phyloP scores from a whole-genome alignment of 1,140 invertebrate genomes.

The Trichoplusia ni region DNA sequence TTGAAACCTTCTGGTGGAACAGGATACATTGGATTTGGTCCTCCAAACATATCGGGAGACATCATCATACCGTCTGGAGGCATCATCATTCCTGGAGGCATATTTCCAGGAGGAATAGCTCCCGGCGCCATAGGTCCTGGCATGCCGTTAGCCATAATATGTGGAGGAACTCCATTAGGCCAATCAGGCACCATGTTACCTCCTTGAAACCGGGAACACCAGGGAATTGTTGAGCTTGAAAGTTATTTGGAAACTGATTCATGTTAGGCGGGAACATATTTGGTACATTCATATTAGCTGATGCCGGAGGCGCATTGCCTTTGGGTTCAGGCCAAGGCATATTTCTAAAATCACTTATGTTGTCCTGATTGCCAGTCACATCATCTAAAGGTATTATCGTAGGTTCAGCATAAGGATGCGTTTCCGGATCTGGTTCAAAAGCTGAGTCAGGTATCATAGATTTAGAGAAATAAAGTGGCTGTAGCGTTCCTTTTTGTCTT shows the following conservation, averaged over 20 bases:
- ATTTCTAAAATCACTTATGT: conserved; percentile 87
- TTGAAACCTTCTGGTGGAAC: conserved; percentile 68
- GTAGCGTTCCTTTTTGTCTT: conserved; percentile 90
- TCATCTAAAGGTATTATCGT: conserved; percentile 94
- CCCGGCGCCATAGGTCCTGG: conserved; percentile 59
- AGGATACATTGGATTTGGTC: conserved; percentile 70
- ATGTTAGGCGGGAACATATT: conserved; percentile 79
- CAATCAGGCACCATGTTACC: conserved; percentile 70
- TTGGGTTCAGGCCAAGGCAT: conserved; percentile 92
- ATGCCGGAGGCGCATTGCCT: conserved; percentile 76
- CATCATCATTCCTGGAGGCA: conserved; percentile 69
- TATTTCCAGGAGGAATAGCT: conserved; percentile 49
- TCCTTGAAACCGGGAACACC: conserved; percentile 65
- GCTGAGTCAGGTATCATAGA: conserved; percentile 93
- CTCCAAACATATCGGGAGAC: conserved; percentile 82
- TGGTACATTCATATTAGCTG: conserved; percentile 60
- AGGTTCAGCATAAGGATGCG: conserved; percentile 88
- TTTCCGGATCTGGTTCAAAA: conserved; percentile 92
- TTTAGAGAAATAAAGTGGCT: conserved; percentile 92
- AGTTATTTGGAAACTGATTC: conserved; percentile 74
- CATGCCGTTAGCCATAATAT: conserved; percentile 59
- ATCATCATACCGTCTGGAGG: conserved; percentile 76
- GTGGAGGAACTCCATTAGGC: conserved; percentile 66
- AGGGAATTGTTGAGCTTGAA: conserved; percentile 68
- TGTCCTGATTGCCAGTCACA: conserved; percentile 89